Conservation (phyloP, 2,797 vertebrate species). For the Centropyge bicolor region DNA sequence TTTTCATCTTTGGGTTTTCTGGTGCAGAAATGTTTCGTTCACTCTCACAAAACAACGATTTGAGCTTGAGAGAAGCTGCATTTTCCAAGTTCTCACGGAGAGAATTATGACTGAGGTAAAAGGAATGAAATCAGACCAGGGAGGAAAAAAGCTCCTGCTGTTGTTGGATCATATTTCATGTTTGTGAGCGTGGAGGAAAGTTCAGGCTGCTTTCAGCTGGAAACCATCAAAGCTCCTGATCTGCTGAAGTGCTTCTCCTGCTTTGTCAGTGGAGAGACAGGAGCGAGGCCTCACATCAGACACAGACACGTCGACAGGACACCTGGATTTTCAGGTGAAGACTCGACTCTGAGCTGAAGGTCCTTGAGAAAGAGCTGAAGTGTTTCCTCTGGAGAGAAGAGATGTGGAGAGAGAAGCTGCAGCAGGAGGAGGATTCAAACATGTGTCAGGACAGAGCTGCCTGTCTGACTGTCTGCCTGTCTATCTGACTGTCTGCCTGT, state of each 20-base stretch:
- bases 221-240: neutral
- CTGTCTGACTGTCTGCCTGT: slow-evolving; percentile 5
- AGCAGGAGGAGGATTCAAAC: slow-evolving; percentile 37
- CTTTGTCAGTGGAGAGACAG: neutral
- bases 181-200: slow-evolving; percentile 6
- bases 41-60: too few species aligned
- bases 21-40: neutral
- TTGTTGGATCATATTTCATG: slow-evolving; percentile 23
- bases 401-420: slow-evolving; percentile 39
- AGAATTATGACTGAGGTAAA: slow-evolving; percentile 6
- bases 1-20: neutral
- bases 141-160: slow-evolving; percentile 1
- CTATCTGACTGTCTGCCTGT: neutral
- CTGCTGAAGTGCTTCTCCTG: neutral
- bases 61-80: neutral
- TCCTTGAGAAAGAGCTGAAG: slow-evolving; percentile 7
- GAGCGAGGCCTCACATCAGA: slow-evolving; percentile 12
- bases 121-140: slow-evolving; percentile 8
- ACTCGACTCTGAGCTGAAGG: neutral
- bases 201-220: slow-evolving; percentile 13
- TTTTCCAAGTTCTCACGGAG: neutral
- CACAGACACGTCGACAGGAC: neutral
- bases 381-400: slow-evolving; percentile 18
- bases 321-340: slow-evolving; percentile 3
- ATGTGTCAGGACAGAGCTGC: slow-evolving; percentile 21